Conservation (phyloP, 2,888 invertebrate genomes). For the Copidosoma aretas region DNA sequence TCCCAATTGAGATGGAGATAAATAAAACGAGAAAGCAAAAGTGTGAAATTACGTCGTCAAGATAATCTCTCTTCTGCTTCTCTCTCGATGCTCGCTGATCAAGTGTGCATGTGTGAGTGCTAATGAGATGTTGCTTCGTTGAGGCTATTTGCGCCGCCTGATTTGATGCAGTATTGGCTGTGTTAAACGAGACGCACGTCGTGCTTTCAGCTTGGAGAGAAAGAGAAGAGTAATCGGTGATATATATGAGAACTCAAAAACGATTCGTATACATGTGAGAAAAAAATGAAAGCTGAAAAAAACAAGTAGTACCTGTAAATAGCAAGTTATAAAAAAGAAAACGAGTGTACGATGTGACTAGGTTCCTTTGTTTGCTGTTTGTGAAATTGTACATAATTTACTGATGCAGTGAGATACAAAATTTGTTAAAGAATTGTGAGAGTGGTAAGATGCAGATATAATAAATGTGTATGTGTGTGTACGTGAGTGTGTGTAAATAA, state of each 20-base stretch:
- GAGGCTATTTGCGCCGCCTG: slow-evolving; percentile 25
- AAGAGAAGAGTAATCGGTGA: slow-evolving; percentile 5
- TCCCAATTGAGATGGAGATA: no score
- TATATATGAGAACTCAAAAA: slow-evolving; percentile 22
- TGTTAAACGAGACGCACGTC: slow-evolving; percentile 7
- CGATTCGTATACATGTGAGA: slow-evolving; percentile 2
- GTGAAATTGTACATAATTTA: slow-evolving; percentile 64
- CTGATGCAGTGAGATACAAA: slow-evolving; percentile 42
- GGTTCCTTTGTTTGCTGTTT: slow-evolving; percentile 63
- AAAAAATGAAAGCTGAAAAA: slow-evolving; percentile 42
- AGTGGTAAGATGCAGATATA: slow-evolving; percentile 7
- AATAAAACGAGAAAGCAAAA: slow-evolving; percentile 51
- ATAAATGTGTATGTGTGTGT: no score
- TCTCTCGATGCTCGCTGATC: slow-evolving; percentile 32
- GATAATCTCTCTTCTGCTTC: slow-evolving; percentile 45
- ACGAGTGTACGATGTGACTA: slow-evolving; percentile 57
- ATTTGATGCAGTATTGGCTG: no score
- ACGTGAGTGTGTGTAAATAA: no score
- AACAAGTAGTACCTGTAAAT: slow-evolving; percentile 62
- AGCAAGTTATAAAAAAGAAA: slow-evolving; percentile 59
- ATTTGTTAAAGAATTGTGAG: slow-evolving; percentile 3
- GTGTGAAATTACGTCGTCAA: slow-evolving; percentile 49
- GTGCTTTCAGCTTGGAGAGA: slow-evolving; percentile 13
- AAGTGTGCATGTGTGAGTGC: slow-evolving; percentile 1
- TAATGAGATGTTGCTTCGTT: slow-evolving; percentile 24